Evolutionary conservation across 2,888 invertebrate species (phyloP).

Genomic region (Tenthredo scrophulariae): DNA sequence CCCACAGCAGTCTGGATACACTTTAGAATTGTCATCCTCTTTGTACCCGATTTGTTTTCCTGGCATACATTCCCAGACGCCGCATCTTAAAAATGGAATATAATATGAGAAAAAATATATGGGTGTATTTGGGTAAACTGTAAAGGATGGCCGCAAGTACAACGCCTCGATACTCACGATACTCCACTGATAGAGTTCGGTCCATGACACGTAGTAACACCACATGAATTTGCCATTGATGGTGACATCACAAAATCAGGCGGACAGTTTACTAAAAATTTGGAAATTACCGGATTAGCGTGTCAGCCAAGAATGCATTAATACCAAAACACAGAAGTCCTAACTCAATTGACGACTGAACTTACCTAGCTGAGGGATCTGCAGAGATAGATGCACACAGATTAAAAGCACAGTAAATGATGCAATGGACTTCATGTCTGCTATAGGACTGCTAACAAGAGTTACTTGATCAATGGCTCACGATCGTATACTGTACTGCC

Average conservation of each 20-base stretch:
- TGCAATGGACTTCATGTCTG: constrained; percentile 20
- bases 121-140: not conserved
- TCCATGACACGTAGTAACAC: not conserved
- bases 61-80: constrained; percentile 35
- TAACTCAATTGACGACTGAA: not conserved
- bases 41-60: constrained; percentile 55
- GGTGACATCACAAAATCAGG: not conserved
- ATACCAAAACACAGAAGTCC: not conserved
- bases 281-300: not conserved
- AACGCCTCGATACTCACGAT: not conserved
- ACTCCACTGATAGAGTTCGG: not conserved
- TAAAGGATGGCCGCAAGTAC: not conserved
- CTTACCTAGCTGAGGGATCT: not conserved
- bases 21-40: constrained; percentile 53
- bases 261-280: constrained; percentile 16
- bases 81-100: constrained; percentile 54
- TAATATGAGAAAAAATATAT: not conserved
- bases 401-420: not conserved
- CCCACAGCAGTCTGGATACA: constrained; percentile 59
- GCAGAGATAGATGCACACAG: not conserved
- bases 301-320: not conserved
- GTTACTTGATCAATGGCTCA: not conserved
- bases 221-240: not conserved
- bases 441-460: not conserved
- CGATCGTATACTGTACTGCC: not conserved